A percentile compares a stretch with the other conserved stretches of the same genome.
Evolutionary conservation across 1,140 invertebrate species (phyloP).

Genomic region (Drosophila sechellia): DNA sequence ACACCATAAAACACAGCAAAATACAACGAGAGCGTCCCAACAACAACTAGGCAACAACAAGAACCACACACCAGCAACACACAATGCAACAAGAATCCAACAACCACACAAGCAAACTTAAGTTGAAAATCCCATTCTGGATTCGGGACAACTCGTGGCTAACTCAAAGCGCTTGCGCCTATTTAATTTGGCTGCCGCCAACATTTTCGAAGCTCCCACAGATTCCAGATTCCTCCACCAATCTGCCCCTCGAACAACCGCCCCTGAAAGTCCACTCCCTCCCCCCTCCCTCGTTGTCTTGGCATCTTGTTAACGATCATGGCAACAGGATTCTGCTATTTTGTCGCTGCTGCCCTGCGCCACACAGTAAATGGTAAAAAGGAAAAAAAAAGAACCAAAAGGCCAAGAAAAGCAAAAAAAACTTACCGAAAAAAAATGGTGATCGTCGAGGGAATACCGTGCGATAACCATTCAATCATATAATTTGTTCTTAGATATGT

Average conservation of each 20-base stretch:
- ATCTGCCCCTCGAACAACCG: conserved; percentile 1
- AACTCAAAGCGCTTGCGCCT: conserved; percentile 77
- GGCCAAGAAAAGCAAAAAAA: conserved; percentile 35
- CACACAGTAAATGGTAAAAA: conserved; percentile 42
- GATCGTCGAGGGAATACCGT: conserved; percentile 4
- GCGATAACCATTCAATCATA: not conserved
- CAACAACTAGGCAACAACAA: not conserved
- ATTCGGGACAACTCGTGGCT: conserved; percentile 66
- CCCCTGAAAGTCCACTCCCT: not conserved
- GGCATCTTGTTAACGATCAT: conserved; percentile 82
- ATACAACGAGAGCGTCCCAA: not conserved
- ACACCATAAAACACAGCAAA: conserved; percentile 1
- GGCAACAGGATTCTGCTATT: conserved; percentile 82
- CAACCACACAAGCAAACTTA: conserved; percentile 11
- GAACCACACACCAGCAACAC: conserved; percentile 3
- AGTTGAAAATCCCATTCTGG: conserved; percentile 48
- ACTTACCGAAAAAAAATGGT: conserved; percentile 32
- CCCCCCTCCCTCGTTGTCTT: conserved; percentile 54
- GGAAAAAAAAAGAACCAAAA: conserved; percentile 49
- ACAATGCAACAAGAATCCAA: conserved; percentile 5
- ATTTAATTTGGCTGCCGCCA: conserved; percentile 78
- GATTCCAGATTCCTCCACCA: conserved; percentile 64
- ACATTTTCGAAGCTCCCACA: conserved; percentile 72
- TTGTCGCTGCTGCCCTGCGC: conserved; percentile 73
- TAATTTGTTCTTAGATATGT: too few relatives aligned